phyloP scores from a whole-genome alignment of 2,888 invertebrate species.

The Pomacea canaliculata region DNA sequence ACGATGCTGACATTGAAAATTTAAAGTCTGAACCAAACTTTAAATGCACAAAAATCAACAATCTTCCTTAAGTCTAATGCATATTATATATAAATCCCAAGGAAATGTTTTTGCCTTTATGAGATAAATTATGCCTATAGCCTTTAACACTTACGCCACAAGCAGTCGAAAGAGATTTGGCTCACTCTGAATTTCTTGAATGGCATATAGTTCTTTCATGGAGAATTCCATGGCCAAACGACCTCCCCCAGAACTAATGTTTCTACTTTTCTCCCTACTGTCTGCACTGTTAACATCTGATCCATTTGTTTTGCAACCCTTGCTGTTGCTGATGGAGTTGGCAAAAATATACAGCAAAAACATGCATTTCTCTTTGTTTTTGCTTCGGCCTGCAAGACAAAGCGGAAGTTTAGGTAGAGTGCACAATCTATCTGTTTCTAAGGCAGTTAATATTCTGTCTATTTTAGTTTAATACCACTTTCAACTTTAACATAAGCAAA shows the following conservation, averaged over 20 bases:
- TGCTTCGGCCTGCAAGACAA: constrained; percentile 46
- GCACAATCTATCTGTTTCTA: neutral
- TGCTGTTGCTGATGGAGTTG: constrained; percentile 82
- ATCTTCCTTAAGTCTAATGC: too few species aligned
- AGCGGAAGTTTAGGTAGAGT: neutral
- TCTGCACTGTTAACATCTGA: constrained; percentile 61
- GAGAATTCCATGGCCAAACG: constrained; percentile 74
- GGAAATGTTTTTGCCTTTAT: too few species aligned
- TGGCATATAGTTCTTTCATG: constrained; percentile 80
- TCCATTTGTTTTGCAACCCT: constrained; percentile 47
- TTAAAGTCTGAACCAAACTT: too few species aligned
- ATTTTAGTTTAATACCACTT: too few species aligned
- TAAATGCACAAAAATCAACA: neutral
- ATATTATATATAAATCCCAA: too few species aligned
- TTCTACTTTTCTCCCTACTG: constrained; percentile 72
- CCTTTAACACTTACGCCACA: constrained; percentile 73
- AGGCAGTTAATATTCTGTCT: too few species aligned
- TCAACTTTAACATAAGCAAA: too few species aligned
- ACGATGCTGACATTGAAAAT: too few species aligned
- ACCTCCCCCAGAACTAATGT: constrained; percentile 47
- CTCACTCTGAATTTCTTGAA: constrained; percentile 81
- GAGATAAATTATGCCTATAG: too few species aligned
- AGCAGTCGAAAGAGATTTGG: constrained; percentile 84
- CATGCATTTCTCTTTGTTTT: constrained; percentile 70
- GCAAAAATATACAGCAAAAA: constrained; percentile 82